Evolutionary conservation across 1,140 invertebrate genomes (phyloP), one percentile per base, ranked within the genome.

Genomic region (Ceratitis capitata): DNA sequence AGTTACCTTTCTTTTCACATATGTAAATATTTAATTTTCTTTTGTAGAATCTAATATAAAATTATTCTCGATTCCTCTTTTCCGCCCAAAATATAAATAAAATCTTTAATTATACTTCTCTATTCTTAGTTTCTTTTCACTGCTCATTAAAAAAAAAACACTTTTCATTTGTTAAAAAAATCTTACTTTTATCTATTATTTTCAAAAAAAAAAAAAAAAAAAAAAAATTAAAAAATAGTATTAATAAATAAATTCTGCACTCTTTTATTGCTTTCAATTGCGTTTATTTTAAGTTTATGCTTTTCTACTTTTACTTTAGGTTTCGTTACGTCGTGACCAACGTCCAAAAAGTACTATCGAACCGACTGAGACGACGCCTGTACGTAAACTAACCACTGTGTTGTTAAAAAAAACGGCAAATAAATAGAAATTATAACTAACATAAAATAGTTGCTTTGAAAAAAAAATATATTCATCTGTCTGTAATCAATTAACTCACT

Each of bases 361-460:
- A 90, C 90, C 90, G 85, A 91, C 90, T 89, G 91, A 92, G 90
- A 90, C 89, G 87, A 92, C 91, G 87, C 91, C 91, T 90, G 91
- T 92, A 92, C 90, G 91, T 92, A 92, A 92, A 83, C 82, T 83
- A 83, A 83, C 82, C 49, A 16, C 14, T 78, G 69, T 78, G 69
- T 78, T 78, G 45, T 45, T 78, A 45, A 78, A 45, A 45, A 78
- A 78, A 45, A 45, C 14, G 10, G 0, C 29, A 74, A 74, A 42
- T 39, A 12, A 39, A 6, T 39, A 56, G 5, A 56, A 16, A 10
- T 56, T 56, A 26, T 23, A 78, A 78, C 69, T 19, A 69, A 35
- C 51, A 19, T 19, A 61, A 78, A 10, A n/a, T 56, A 56, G 23
- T 3, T 9, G 7, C 23, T 45, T 78, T 47, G 69, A 19, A 23